Percentiles rank a stretch among this genome's conserved stretches.
These are phyloP conservation scores for Caenorhabditis tropicalis DNA, from an alignment of 1,140 invertebrate species.

Conservation along the genomic window DNA sequence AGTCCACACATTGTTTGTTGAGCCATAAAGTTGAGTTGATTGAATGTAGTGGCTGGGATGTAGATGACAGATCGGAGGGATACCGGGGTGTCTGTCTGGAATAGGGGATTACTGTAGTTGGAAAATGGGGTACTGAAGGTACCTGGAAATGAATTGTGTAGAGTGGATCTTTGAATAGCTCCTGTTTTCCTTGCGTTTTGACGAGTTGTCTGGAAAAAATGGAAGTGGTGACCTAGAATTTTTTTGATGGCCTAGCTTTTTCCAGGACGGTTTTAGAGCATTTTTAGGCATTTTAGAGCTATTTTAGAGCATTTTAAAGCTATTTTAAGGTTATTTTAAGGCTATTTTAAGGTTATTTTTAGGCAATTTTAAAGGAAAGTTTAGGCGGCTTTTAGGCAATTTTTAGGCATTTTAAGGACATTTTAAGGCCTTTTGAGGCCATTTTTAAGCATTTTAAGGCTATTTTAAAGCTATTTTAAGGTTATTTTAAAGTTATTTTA, in stretches of 20 bases:
- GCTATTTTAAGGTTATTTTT: no score
- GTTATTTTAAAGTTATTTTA: no score
- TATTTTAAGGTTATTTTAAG: no score
- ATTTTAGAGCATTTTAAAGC: no score
- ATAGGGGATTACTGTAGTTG: not conserved
- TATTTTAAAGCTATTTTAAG: no score
- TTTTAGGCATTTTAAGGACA: no score
- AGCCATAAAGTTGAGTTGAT: constrained; percentile 85
- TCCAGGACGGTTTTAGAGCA: not conserved
- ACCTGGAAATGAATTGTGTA: constrained; percentile 74
- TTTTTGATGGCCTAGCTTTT: no score
- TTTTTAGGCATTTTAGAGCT: no score
- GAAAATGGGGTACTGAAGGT: not conserved
- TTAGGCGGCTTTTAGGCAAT: no score
- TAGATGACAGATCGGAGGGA: constrained; percentile 90
- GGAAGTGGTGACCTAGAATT: not conserved
- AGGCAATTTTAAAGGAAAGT: no score
- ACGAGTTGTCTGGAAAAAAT: constrained; percentile 60
- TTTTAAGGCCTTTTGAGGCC: no score
- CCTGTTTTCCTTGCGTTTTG: constrained; percentile 62
- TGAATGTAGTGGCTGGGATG: constrained; percentile 84
- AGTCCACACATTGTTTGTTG: constrained; percentile 81
- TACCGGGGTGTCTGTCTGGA: constrained; percentile 84
- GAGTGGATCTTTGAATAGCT: constrained; percentile 62
- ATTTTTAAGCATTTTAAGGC: no score